A percentile compares a stretch with the other conserved stretches of the same genome.
These are phyloP conservation scores for Stenodema calcarata DNA, from an alignment of 2,888 invertebrate species.

Conservation along the genomic window DNA sequence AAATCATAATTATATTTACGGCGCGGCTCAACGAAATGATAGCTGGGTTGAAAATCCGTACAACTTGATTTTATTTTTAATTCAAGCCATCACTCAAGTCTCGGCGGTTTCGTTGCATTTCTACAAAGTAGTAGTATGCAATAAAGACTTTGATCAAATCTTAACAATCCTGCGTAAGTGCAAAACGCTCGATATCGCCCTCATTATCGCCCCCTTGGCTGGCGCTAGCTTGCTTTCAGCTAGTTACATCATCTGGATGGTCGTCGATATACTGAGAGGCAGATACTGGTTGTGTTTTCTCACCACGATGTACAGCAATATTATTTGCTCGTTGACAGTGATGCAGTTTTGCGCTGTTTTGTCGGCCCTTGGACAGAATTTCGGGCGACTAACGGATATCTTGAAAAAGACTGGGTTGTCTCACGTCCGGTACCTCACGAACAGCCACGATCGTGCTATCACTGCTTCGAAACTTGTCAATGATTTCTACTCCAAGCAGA, in stretches of 20 bases:
- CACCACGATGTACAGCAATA: background rate
- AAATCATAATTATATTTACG: background rate
- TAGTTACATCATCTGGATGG: background rate
- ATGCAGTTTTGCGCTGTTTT: constrained; percentile 8
- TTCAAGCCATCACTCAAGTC: background rate
- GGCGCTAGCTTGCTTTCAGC: background rate
- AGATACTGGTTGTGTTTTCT: background rate
- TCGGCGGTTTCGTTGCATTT: background rate
- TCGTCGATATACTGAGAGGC: background rate
- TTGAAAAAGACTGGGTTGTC: background rate
- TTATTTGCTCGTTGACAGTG: background rate
- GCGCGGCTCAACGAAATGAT: background rate
- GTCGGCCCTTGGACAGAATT: background rate
- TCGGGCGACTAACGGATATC: background rate
- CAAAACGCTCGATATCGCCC: background rate
- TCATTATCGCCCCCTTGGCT: background rate
- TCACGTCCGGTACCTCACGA: background rate
- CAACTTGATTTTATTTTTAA: background rate
- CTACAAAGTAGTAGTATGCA: background rate
- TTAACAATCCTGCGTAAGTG: background rate
- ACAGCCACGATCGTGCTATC: background rate
- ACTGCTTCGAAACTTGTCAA: background rate
- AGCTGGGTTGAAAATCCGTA: background rate
- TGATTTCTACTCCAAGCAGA: constrained; percentile 12
- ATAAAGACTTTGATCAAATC: background rate